Percentiles rank a stretch among this genome's conserved stretches.
Conservation (phyloP, 2,888 invertebrate genomes). For the Drosophila neotestacea region DNA sequence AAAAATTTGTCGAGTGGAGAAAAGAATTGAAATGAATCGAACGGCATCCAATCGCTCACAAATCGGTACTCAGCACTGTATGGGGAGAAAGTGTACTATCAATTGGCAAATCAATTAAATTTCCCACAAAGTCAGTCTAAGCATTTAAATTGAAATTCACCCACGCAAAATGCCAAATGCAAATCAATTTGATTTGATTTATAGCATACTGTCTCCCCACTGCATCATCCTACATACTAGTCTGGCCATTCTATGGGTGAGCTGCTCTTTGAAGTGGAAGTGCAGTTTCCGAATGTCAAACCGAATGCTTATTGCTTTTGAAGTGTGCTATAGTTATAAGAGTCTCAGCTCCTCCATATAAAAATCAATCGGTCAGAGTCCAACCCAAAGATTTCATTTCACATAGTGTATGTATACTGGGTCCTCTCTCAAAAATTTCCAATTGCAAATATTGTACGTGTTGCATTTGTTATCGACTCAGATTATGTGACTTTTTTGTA, state of each 20-base stretch:
- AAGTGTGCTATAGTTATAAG: conserved; percentile 17
- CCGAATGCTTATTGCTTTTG: conserved; percentile 27
- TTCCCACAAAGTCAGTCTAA: conserved; percentile 4
- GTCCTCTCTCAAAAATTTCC: not conserved
- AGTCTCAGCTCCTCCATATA: not conserved
- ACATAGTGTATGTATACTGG: not conserved
- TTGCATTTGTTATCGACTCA: conserved; percentile 18
- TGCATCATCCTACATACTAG: not conserved
- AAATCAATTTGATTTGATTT: conserved; percentile 41
- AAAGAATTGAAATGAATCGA: conserved; percentile 51
- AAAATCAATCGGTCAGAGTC: conserved; percentile 3
- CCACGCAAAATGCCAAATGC: conserved; percentile 6
- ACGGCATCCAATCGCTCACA: conserved; percentile 4
- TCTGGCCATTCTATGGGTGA: not conserved
- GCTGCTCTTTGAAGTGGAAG: conserved; percentile 13
- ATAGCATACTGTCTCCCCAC: not conserved
- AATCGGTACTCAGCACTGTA: conserved; percentile 1
- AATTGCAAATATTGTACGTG: conserved; percentile 30
- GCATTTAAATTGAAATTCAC: conserved; percentile 39
- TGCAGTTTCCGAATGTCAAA: conserved; percentile 32
- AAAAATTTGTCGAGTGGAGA: conserved; percentile 47
- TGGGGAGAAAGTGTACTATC: conserved; percentile 48
- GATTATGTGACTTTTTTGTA: conserved; percentile 40
- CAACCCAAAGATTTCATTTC: conserved; percentile 5
- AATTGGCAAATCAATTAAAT: conserved; percentile 45